phyloP scores from a whole-genome alignment of 1,140 invertebrate species.

The Brachionus rotundiformis region DNA sequence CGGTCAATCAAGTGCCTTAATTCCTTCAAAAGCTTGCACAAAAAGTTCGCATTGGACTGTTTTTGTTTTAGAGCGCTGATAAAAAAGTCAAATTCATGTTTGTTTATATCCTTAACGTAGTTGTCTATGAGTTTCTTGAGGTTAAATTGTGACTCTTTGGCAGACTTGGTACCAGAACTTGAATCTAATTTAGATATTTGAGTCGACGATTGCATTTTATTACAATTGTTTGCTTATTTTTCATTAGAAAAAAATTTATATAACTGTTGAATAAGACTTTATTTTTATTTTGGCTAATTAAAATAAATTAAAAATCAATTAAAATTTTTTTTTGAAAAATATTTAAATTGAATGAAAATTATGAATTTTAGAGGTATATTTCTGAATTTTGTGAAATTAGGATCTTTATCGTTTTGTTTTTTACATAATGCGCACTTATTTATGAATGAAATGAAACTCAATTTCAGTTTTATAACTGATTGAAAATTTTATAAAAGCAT shows the following conservation, averaged over 20 bases:
- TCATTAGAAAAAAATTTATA: neutral
- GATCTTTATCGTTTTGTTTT: neutral
- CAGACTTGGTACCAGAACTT: neutral
- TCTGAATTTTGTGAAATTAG: neutral
- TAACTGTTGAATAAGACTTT: neutral
- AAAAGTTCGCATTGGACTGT: neutral
- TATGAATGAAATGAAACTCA: neutral
- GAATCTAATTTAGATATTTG: neutral
- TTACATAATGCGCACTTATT: neutral
- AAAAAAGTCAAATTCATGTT: constrained; percentile 37
- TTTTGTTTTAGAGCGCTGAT: constrained; percentile 6
- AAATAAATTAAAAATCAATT: neutral
- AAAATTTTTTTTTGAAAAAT: neutral
- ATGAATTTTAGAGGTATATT: neutral
- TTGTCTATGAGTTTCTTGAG: constrained; percentile 10
- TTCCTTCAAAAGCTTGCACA: neutral
- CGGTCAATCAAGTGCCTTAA: constrained; percentile 6
- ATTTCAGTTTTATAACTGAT: neutral
- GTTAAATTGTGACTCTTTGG: neutral
- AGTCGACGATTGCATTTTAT: constrained; percentile 23
- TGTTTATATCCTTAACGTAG: constrained; percentile 1
- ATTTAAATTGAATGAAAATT: neutral
- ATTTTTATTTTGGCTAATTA: neutral
- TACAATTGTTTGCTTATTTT: neutral
- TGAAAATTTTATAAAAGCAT: neutral